Evolutionary conservation across 1,140 invertebrate species (phyloP).

Genomic region (Orius insidiosus): DNA sequence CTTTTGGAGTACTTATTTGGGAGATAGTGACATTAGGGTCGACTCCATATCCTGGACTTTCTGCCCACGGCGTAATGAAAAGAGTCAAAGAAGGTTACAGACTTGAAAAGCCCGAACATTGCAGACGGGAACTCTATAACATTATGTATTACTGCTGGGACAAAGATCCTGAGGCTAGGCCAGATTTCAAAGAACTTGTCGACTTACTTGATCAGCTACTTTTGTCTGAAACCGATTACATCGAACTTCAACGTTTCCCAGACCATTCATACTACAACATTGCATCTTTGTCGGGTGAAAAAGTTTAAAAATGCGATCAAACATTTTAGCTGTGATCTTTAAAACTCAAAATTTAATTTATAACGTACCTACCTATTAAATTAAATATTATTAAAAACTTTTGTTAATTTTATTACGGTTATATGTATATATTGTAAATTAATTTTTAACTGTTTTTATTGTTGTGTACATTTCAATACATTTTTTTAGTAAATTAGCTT

Average conservation of each 20-base stretch:
- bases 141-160: slow-evolving; percentile 92
- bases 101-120: slow-evolving; percentile 76
- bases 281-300: slow-evolving; percentile 60
- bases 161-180: slow-evolving; percentile 54
- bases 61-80: slow-evolving; percentile 61
- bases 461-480: no score
- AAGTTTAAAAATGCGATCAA: slow-evolving; percentile 24
- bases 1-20: slow-evolving; percentile 83
- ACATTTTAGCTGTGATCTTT: no score
- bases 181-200: slow-evolving; percentile 62
- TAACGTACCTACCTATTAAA: no score
- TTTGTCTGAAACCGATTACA: slow-evolving; percentile 79
- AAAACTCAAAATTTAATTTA: no score
- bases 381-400: no score
- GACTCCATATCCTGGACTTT: slow-evolving; percentile 74
- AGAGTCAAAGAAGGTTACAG: slow-evolving; percentile 39
- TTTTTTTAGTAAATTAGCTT: no score
- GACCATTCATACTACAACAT: slow-evolving; percentile 91
- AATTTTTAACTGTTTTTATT: no score
- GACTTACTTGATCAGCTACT: slow-evolving; percentile 60
- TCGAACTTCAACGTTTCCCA: slow-evolving; percentile 78
- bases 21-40: slow-evolving; percentile 81
- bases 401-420: no score
- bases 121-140: slow-evolving; percentile 72
- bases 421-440: no score